These are phyloP conservation scores for Allenopithecus nigroviridis DNA, from an alignment of 2,797 vertebrate genomes.

Conservation along the genomic window DNA sequence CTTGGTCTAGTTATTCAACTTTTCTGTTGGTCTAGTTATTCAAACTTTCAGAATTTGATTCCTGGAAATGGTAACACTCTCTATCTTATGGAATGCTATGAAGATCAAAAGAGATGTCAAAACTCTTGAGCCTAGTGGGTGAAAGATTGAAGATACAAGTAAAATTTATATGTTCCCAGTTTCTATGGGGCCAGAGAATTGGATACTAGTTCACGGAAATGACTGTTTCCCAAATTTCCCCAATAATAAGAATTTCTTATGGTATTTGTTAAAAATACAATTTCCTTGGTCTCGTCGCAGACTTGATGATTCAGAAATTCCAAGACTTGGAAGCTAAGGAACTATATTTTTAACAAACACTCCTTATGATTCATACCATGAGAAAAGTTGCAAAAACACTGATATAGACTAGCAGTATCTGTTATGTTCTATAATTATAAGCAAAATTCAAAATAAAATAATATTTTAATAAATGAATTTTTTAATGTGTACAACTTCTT, in stretches of 20 bases:
- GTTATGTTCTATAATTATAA: neutral
- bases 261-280: slow-evolving; percentile 27
- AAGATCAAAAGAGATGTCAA: slow-evolving; percentile 20
- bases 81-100: neutral
- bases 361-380: slow-evolving; percentile 30
- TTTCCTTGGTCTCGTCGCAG: neutral
- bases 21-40: slow-evolving; percentile 25
- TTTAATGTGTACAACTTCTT: neutral
- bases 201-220: neutral
- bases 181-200: neutral
- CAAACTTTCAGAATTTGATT: slow-evolving; percentile 14
- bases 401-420: neutral
- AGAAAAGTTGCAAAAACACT: slow-evolving; percentile 21
- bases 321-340: slow-evolving; percentile 26
- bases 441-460: slow-evolving; percentile 36
- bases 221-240: neutral
- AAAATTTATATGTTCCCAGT: slow-evolving; percentile 15
- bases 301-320: slow-evolving; percentile 36
- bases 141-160: neutral
- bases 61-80: neutral
- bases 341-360: slow-evolving; percentile 44
- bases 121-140: neutral
- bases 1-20: neutral
- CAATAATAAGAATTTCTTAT: slow-evolving; percentile 35
- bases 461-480: slow-evolving; percentile 28